phyloP scores from a whole-genome alignment of 2,113 vertebrate genomes.

The Myodes glareolus region DNA sequence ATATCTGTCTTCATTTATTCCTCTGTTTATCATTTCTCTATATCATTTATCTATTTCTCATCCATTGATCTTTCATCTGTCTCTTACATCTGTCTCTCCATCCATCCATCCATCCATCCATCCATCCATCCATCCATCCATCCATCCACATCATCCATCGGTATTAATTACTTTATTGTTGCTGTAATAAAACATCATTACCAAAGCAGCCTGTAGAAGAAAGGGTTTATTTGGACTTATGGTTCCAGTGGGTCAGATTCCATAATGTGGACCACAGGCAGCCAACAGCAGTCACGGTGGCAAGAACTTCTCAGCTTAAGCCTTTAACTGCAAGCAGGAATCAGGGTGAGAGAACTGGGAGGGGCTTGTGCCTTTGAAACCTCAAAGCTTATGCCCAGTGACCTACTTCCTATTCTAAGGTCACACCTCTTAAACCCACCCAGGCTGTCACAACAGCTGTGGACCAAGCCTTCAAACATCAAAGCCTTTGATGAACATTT shows the following conservation, averaged over 20 bases:
- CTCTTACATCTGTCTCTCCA: not conserved
- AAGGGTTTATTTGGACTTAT: not conserved
- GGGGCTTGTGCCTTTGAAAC: not conserved
- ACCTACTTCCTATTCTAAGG: not conserved
- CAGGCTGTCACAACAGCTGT: not conserved
- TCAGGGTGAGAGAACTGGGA: not conserved
- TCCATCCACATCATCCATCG: not conserved
- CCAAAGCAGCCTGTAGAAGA: not conserved
- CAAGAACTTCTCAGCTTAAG: not conserved
- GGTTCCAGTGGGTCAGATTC: not conserved
- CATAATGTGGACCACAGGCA: not conserved
- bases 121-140: no score
- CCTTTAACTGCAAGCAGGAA: not conserved
- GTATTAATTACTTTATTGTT: not conserved
- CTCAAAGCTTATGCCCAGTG: not conserved
- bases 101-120: not conserved
- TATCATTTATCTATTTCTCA: not conserved
- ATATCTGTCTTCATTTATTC: not conserved
- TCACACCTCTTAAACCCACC: not conserved
- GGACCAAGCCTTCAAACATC: not conserved
- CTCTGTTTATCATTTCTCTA: not conserved
- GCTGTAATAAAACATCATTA: not conserved
- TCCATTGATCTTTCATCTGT: not conserved
- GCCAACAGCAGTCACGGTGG: not conserved
- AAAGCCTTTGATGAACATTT: not conserved